A percentile compares a stretch with the other conserved stretches of the same genome.
These are phyloP conservation scores for Lacanobia oleracea DNA, from an alignment of 2,888 invertebrate genomes.

Conservation along the genomic window DNA sequence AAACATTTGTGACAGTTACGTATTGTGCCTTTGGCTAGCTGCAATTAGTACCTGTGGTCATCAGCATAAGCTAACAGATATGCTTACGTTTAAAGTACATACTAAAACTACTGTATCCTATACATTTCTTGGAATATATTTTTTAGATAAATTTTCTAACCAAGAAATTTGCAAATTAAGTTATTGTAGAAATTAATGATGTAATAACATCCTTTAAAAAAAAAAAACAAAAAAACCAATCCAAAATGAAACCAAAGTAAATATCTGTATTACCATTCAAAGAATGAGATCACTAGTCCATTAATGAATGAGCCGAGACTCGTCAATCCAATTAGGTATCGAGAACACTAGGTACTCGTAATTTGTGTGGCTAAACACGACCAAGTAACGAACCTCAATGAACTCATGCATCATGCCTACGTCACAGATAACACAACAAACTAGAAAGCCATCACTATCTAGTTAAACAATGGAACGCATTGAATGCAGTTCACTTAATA, in stretches of 20 bases:
- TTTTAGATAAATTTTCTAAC: neutral
- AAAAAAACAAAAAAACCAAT: no score
- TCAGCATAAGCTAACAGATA: no score
- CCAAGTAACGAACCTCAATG: slow-evolving; percentile 34
- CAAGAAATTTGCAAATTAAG: no score
- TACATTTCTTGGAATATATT: neutral
- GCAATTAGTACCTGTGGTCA: no score
- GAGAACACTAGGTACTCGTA: slow-evolving; percentile 41
- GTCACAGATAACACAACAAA: slow-evolving; percentile 56
- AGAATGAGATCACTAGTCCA: slow-evolving; percentile 14
- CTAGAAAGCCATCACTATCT: slow-evolving; percentile 49
- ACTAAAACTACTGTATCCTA: no score
- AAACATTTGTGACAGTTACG: neutral
- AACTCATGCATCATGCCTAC: slow-evolving; percentile 32
- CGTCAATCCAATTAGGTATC: slow-evolving; percentile 25
- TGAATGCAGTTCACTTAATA: neutral
- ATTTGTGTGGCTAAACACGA: slow-evolving; percentile 19
- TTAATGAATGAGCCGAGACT: slow-evolving; percentile 12
- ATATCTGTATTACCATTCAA: neutral
- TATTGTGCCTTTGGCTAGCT: neutral
- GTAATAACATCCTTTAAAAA: slow-evolving; percentile 8
- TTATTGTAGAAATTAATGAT: neutral
- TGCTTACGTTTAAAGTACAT: no score
- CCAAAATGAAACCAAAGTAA: neutral
- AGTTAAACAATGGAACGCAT: neutral